phyloP scores from a whole-genome alignment of 2,113 vertebrate genomes.

The Columbina picui region DNA sequence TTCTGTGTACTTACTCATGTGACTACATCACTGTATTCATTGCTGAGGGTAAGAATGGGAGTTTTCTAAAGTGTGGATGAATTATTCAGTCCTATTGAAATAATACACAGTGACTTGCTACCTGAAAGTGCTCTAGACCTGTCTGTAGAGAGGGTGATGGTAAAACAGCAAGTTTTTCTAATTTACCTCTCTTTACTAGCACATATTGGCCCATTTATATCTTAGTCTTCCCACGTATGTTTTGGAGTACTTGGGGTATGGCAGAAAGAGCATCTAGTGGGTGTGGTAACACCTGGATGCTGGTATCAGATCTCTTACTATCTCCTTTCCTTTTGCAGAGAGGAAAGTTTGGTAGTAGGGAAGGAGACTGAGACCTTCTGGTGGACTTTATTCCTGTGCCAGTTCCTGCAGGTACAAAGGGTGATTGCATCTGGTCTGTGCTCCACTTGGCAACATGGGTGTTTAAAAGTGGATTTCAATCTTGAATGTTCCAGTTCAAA shows the following conservation, averaged over 20 bases:
- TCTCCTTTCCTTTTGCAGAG: neutral
- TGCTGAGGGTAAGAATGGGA: neutral
- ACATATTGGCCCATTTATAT: neutral
- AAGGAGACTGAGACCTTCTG: neutral
- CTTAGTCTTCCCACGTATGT: neutral
- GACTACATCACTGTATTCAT: neutral
- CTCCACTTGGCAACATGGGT: neutral
- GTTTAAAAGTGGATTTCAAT: neutral
- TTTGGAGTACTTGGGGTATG: neutral
- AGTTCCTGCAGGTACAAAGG: neutral
- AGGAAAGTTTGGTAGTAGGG: neutral
- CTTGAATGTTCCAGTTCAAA: neutral
- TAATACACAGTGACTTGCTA: neutral
- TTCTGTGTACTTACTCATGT: neutral
- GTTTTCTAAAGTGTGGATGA: neutral
- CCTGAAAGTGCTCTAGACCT: neutral
- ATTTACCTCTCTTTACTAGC: neutral
- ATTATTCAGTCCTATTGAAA: neutral
- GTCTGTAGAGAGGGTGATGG: neutral
- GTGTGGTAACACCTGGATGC: neutral
- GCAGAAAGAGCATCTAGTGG: neutral
- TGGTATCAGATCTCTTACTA: neutral
- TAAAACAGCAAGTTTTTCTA: neutral
- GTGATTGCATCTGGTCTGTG: neutral
- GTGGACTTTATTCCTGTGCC: neutral